Conservation (phyloP, 2,113 vertebrate genomes). For the Nothocercus julius region DNA sequence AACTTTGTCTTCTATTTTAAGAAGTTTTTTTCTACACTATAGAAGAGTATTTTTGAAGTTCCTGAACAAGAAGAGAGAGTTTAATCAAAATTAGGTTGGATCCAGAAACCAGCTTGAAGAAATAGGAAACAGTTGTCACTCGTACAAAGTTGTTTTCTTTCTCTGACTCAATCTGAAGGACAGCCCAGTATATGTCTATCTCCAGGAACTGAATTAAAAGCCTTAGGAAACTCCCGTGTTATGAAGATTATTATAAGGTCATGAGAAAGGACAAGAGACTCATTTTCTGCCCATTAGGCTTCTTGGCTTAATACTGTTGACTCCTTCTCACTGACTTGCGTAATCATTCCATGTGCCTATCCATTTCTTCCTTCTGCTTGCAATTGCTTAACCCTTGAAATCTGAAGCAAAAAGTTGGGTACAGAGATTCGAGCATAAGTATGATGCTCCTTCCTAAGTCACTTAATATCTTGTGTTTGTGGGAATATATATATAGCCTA, state of each 20-base stretch:
- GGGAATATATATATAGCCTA: background rate
- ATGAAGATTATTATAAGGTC: background rate
- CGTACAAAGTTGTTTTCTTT: background rate
- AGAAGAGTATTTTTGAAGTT: background rate
- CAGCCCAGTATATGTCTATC: background rate
- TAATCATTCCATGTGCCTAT: background rate
- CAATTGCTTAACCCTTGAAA: background rate
- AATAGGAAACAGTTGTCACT: background rate
- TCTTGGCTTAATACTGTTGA: background rate
- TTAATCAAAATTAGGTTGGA: background rate
- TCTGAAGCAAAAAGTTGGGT: background rate
- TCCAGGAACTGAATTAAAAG: background rate
- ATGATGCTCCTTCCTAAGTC: background rate
- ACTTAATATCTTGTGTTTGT: background rate
- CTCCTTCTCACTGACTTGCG: background rate
- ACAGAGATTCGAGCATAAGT: background rate
- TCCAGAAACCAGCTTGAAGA: background rate
- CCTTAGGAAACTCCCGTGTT: background rate
- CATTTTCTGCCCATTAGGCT: background rate
- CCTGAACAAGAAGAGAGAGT: background rate
- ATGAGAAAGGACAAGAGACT: background rate
- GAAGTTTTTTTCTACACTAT: background rate
- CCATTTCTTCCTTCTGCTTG: background rate
- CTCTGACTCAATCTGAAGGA: background rate
- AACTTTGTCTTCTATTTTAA: background rate